Base-by-base conservation (phyloP, 2,113 vertebrate species). In the Anoura caudifer region DNA sequence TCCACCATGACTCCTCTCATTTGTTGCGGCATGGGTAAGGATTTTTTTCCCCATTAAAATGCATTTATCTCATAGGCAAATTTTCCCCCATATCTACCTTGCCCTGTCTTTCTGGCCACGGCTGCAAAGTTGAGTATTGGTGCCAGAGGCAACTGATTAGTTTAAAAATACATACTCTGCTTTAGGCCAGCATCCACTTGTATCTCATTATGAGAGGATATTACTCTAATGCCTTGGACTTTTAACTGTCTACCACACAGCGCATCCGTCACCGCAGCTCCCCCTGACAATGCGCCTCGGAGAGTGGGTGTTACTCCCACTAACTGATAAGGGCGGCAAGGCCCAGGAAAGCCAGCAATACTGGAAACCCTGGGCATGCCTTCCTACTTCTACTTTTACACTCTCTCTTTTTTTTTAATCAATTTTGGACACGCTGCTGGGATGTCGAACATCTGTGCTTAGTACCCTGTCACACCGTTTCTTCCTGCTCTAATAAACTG, bases 81-180 rank as follows among this genome's bases (percentile, higher is more conserved):
- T 63, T 80, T 36, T 47, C 1, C 5, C 41, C 72, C 11, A 76
- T 65, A 94, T 94, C 61, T 90, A 79, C 31, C 79, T 96, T 73
- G 33, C 8, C 31, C 52, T 22, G 2, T 87, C 83, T 94, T 93
- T 50, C 15, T 84, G 50, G 87, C 24, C 82, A 72, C 2, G 76
- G 77, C 82, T 94, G 94, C 91, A 86, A 94, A 91, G 91, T 95
- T 93, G 63, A 85, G 56, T 86, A 89, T 17, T 89, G 86, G 75
- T 83, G 86, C 95, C 96, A 96, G 94, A 97, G 94, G 92, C 82
- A 76, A 94, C 88, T 87, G 87, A 92, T 94, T 77, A 90, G 92
- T 84, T 96, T 81, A 90, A 90, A 93, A 97, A 96, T 56, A 91
- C 56, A 59, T 13, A 61, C 43, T 72, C 77, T 73, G 88, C 94